Percentiles rank a stretch among this genome's conserved stretches.
These are phyloP conservation scores for Macrosiphum euphorbiae DNA, from an alignment of 2,888 invertebrate species.

Conservation along the genomic window DNA sequence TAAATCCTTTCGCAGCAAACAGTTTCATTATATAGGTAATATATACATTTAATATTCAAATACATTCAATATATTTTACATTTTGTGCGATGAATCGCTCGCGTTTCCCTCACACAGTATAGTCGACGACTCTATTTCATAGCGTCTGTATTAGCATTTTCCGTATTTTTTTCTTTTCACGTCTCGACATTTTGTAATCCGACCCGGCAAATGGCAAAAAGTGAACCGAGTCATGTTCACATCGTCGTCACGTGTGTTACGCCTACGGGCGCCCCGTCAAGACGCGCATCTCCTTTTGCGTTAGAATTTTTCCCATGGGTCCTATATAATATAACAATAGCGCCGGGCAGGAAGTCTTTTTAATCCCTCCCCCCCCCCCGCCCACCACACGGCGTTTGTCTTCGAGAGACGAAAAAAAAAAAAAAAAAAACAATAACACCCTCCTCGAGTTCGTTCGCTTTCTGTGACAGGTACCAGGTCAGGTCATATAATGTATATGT, in stretches of 20 bases:
- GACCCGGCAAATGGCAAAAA: constrained; percentile 59
- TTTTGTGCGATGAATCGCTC: not conserved
- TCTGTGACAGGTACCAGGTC: constrained; percentile 61
- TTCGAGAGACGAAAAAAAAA: constrained; percentile 46
- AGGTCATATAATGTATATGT: constrained; percentile 26
- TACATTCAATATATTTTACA: no score
- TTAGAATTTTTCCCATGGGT: constrained; percentile 61
- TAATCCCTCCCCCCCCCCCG: constrained; percentile 6
- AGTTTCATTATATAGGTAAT: not conserved
- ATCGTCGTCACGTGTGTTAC: constrained; percentile 14
- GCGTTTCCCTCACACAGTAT: not conserved
- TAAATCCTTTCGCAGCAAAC: not conserved
- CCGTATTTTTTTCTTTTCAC: not conserved
- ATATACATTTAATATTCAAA: no score
- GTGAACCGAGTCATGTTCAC: constrained; percentile 60
- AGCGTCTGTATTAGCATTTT: not conserved
- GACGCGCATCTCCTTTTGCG: constrained; percentile 42
- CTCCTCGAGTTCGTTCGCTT: constrained; percentile 42
- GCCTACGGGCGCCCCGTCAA: constrained; percentile 59
- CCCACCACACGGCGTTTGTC: not conserved
- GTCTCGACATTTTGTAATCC: constrained; percentile 47
- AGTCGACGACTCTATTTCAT: not conserved
- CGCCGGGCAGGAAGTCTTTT: constrained; percentile 62
- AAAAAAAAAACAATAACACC: constrained; percentile 43
- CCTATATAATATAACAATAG: constrained; percentile 39